Evolutionary conservation across 1,140 invertebrate genomes (phyloP).

Genomic region (Bombus consobrinus): DNA sequence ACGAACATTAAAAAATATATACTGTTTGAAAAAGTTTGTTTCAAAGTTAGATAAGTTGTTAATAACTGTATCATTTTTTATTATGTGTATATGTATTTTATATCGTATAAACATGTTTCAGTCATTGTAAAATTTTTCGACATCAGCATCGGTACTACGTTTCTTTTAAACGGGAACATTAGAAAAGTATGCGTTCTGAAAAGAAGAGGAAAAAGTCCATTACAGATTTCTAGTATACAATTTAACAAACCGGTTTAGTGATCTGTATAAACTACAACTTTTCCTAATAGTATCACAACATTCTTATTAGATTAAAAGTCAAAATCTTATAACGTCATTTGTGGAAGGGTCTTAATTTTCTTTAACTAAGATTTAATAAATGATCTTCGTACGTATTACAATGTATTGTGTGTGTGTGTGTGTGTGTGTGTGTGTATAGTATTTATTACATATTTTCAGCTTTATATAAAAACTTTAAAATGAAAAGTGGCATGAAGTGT

Average conservation of each 20-base stretch:
- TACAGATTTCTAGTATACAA: slow-evolving; percentile 14
- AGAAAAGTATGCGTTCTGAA: slow-evolving; percentile 47
- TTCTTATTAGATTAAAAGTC: background rate
- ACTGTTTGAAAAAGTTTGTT: background rate
- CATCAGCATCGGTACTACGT: background rate
- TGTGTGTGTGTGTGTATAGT: too few species aligned
- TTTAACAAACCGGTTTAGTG: slow-evolving; percentile 14
- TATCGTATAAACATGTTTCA: background rate
- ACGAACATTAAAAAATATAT: background rate
- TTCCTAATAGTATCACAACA: background rate
- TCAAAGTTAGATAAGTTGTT: background rate
- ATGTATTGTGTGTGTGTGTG: too few species aligned
- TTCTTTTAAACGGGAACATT: background rate
- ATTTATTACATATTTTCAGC: background rate
- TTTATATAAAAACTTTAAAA: background rate
- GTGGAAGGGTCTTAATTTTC: background rate
- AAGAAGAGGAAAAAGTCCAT: slow-evolving; percentile 60
- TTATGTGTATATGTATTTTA: background rate
- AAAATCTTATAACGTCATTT: background rate
- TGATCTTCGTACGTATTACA: background rate
- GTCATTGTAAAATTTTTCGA: background rate
- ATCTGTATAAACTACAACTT: slow-evolving; percentile 5
- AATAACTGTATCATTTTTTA: background rate
- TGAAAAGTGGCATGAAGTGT: background rate
- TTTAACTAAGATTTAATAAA: background rate